phyloP scores from a whole-genome alignment of 2,888 invertebrate genomes.

The Magallana nippona region DNA sequence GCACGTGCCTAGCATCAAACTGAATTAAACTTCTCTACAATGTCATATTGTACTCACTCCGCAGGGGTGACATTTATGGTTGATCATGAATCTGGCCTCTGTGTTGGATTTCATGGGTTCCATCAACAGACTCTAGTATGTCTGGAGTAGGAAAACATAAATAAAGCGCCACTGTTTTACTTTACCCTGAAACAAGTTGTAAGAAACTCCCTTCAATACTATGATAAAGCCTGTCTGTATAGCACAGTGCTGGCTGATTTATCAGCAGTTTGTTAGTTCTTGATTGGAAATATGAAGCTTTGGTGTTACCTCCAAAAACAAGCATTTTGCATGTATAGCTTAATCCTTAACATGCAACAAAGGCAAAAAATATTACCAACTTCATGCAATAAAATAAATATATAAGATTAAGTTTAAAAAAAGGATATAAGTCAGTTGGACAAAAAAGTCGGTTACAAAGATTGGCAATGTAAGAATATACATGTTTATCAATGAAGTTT shows the following conservation, averaged over 20 bases:
- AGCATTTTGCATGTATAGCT: too few species aligned
- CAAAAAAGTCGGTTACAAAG: too few species aligned
- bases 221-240: neutral
- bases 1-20: conserved; percentile 4
- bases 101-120: conserved; percentile 11
- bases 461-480: too few species aligned
- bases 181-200: conserved; percentile 3
- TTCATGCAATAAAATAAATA: too few species aligned
- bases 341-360: too few species aligned
- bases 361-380: too few species aligned
- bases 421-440: too few species aligned
- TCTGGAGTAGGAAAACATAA: conserved; percentile 21
- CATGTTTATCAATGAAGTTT: too few species aligned
- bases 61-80: conserved; percentile 7
- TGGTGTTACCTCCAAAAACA: too few species aligned
- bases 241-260: neutral
- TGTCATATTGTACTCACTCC: conserved; percentile 20
- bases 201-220: conserved; percentile 12
- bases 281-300: too few species aligned
- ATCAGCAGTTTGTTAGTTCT: neutral
- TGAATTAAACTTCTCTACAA: conserved; percentile 12
- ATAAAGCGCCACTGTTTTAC: conserved; percentile 17
- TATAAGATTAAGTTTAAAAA: too few species aligned
- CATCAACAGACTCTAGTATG: conserved; percentile 21
- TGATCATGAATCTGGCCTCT: conserved; percentile 26